Base-by-base conservation (phyloP, 2,888 invertebrate species). In the Trileptium ribeirensis region DNA sequence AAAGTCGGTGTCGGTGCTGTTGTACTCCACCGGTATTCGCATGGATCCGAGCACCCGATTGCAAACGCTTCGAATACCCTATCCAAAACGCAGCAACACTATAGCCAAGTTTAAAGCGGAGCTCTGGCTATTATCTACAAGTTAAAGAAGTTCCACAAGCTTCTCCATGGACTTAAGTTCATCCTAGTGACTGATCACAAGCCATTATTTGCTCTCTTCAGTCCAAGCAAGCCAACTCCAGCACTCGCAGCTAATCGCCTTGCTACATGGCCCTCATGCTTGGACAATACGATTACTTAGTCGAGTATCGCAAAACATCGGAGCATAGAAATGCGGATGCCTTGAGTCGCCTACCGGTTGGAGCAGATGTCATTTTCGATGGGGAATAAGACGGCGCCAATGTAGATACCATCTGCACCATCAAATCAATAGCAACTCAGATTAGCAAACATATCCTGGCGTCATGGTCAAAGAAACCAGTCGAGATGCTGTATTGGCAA, bases 41-140 rank as follows among this genome's bases (percentile, higher is more conserved):
- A 81, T 19, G 67, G 81, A 19, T 79, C 79, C 29, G 67, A 82
- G 1, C 67, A 82, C 34, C 84, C 85, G 24, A 84, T 84, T 1
- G 85, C 83, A 29, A 85, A 82, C 67, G 84, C 84, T 0, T 85
- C 85, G 33, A 78, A 85, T 31, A 82, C 82, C 8, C 67, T 85
- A n/a, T 83, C 78, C 24, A 80, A 36, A 15, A 81, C 82, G 1
- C 85, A 85, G 67, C 82, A 82, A 78, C 80, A 79, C 31, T 85
- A 85, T 79, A 79, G 83, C 15, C 84, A 85, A 51, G 82, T 85
- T 1, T 84, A 85, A 8, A 85, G 82, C 79, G 86, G 85, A 80
- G 84, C 77, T n/a, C 51, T 86, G 33, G 79, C 83, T 3, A 74
- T 85, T 8, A 81, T 85, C 1, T 84, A 83, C 51, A 83, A 82